A percentile compares a stretch with the other conserved stretches of the same genome.
phyloP scores from a whole-genome alignment of 2,113 vertebrate genomes.

The Brienomyrus brachyistius region DNA sequence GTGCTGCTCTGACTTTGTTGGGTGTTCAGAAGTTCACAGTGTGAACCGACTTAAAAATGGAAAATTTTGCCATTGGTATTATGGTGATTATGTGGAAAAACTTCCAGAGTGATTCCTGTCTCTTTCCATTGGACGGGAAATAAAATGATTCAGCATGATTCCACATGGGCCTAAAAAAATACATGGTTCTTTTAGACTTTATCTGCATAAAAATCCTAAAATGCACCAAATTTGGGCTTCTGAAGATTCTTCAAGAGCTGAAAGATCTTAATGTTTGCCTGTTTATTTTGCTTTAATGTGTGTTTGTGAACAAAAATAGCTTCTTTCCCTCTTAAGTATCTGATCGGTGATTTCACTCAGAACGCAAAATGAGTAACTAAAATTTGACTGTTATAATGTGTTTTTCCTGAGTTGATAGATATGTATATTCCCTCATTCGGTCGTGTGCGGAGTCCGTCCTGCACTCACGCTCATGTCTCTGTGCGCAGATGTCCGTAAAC shows the following conservation, averaged over 20 bases:
- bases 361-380: background rate
- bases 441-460: background rate
- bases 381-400: background rate
- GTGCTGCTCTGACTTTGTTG: background rate
- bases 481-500: conserved; percentile 74
- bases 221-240: background rate
- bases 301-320: background rate
- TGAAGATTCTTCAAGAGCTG: background rate
- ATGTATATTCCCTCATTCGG: background rate
- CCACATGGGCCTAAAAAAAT: background rate
- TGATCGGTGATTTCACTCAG: background rate
- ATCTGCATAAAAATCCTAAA: background rate
- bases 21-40: background rate
- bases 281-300: background rate
- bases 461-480: conserved; percentile 21
- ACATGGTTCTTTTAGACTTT: background rate
- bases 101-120: background rate
- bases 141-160: background rate
- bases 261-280: background rate
- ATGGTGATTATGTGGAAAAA: background rate
- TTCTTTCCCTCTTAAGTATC: background rate
- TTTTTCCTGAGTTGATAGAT: background rate
- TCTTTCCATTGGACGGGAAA: background rate
- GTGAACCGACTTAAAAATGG: background rate
- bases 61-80: background rate